These are phyloP conservation scores for Druon quercuslanigerum DNA, from an alignment of 1,140 invertebrate genomes.

Conservation along the genomic window DNA sequence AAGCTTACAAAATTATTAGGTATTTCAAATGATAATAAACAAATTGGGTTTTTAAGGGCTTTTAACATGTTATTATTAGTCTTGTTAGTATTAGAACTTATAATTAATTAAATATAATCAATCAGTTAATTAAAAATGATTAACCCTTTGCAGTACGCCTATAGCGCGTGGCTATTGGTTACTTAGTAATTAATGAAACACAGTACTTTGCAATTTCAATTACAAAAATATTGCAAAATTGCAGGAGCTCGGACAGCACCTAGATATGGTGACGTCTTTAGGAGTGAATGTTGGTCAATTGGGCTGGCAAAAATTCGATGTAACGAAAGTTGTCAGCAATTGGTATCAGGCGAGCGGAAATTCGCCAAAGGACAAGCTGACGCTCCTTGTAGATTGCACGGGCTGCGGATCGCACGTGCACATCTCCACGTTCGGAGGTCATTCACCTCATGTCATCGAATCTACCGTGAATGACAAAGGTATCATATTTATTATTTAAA, in stretches of 20 bases:
- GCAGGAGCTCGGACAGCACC: constrained; percentile 69
- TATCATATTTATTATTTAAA: constrained; percentile 43
- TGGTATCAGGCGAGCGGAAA: constrained; percentile 80
- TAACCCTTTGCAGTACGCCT: too few species aligned
- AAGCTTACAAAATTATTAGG: too few species aligned
- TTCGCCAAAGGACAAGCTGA: constrained; percentile 79
- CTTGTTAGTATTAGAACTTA: too few species aligned
- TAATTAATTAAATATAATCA: too few species aligned
- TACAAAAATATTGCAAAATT: constrained; percentile 28
- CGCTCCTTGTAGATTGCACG: constrained; percentile 88
- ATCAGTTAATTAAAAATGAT: too few species aligned
- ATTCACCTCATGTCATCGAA: constrained; percentile 68
- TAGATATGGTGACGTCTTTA: constrained; percentile 82
- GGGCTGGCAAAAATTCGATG: constrained; percentile 92
- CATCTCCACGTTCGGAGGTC: constrained; percentile 73
- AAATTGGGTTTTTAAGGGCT: too few species aligned
- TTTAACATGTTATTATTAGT: too few species aligned
- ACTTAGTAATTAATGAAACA: background rate
- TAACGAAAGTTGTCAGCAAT: constrained; percentile 84
- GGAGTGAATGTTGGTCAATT: constrained; percentile 81
- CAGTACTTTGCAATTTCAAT: background rate
- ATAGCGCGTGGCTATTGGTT: too few species aligned
- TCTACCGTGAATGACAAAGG: constrained; percentile 70
- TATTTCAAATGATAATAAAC: too few species aligned
- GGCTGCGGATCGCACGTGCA: constrained; percentile 86